Percentiles rank a stretch among this genome's conserved stretches.
phyloP scores from a whole-genome alignment of 1,140 invertebrate species.

The Drosophila cardini region DNA sequence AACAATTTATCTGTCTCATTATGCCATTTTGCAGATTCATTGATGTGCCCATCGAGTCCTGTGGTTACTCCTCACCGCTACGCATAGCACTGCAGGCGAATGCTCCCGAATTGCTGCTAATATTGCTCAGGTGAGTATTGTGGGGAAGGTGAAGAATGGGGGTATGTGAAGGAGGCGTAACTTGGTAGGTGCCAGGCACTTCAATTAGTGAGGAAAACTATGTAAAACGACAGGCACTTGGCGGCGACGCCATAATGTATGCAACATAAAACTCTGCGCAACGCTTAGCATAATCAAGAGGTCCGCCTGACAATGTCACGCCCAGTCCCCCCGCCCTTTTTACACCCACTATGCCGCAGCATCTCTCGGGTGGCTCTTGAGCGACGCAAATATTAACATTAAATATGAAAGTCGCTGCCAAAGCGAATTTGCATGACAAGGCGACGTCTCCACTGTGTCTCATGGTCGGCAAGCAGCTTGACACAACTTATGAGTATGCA shows the following conservation, averaged over 20 bases:
- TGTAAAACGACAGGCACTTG: slow-evolving; percentile 70
- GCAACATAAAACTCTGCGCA: slow-evolving; percentile 67
- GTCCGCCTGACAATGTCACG: slow-evolving; percentile 46
- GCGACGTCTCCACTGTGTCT: slow-evolving; percentile 71
- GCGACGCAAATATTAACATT: slow-evolving; percentile 74
- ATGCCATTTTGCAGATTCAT: slow-evolving; percentile 87
- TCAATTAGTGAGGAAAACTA: slow-evolving; percentile 77
- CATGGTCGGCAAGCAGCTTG: slow-evolving; percentile 67
- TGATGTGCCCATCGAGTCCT: slow-evolving; percentile 92
- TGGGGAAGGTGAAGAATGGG: too few species aligned
- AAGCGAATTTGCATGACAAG: slow-evolving; percentile 81
- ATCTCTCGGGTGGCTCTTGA: slow-evolving; percentile 12
- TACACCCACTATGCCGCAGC: neutral
- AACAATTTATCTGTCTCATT: slow-evolving; percentile 26
- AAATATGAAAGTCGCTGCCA: slow-evolving; percentile 81
- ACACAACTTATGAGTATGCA: slow-evolving; percentile 68
- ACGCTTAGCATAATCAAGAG: slow-evolving; percentile 80
- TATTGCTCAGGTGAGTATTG: slow-evolving; percentile 87
- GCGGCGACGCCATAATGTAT: slow-evolving; percentile 58
- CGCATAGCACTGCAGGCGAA: slow-evolving; percentile 90
- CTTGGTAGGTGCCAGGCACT: slow-evolving; percentile 44
- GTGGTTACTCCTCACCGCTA: slow-evolving; percentile 88
- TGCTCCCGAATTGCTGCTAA: slow-evolving; percentile 89
- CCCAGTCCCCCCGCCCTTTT: neutral
- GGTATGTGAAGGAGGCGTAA: neutral